Evolutionary conservation across 2,888 invertebrate genomes (phyloP), one percentile per base, ranked within the genome.

Genomic region (Cryptophagus acutangulus): DNA sequence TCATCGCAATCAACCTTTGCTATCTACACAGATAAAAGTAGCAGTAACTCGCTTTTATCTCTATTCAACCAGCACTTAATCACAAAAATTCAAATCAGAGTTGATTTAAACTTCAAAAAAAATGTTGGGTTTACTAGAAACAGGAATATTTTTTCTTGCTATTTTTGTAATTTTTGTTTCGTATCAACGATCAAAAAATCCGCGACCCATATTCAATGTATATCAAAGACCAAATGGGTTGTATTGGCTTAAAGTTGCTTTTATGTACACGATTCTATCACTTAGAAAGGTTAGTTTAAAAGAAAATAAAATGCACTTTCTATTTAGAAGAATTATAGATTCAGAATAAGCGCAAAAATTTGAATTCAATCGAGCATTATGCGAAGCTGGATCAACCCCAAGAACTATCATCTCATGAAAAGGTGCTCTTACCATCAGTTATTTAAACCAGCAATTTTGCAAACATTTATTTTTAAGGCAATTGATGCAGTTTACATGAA

Each of bases 401-500:
- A 59, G 59, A 66, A 38, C 65, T 82, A 3, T 75, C 76, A 9
- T 63, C 69, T 40, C 67, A 74, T 49, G 70, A 74, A 17, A 61
- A 71, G 65, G 77, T 76, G 63, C 58, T n/a, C 9, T 24, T 24
- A 44, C 17, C 31, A 20, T 14, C 3, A 29, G 30, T 26, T 41
- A 15, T 15, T 17, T 28, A 3, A 24, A 13, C 28, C 24, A 2
- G 17, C 41, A 14, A 17, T 20, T 36, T 36, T 28, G 16, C 15
- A 10, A 35, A 37, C 37, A 26, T 36, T 33, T 46, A 40, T 39
- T 38, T 53, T 71, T 71, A 38, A 84, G 80, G 79, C 82, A 2
- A 77, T 84, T 17, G 86, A 87, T 67, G 78, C 75, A 0, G 75
- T 79, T 3, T 79, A 78, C 52, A 79, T 78, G 56, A 79, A 79